Percentiles rank a stretch among this genome's conserved stretches.
Conservation (phyloP, 2,797 vertebrate species). For the Scolopax rusticola region DNA sequence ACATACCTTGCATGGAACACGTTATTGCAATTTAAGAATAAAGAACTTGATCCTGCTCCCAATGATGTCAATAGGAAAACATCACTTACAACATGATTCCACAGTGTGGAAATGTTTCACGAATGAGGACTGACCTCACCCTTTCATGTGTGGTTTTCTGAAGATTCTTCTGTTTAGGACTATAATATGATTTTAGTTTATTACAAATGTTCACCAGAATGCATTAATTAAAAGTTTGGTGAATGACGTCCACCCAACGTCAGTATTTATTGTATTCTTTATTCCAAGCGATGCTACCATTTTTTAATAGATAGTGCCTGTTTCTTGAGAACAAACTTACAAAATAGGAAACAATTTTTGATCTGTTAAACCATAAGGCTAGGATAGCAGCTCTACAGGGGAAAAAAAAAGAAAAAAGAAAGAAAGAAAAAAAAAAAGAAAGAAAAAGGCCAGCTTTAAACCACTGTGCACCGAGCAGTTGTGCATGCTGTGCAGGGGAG, state of each 20-base stretch:
- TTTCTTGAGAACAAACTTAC: conserved; percentile 13
- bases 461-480: not conserved
- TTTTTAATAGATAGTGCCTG: not conserved
- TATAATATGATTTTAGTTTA: not conserved
- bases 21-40: conserved; percentile 43
- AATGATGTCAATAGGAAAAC: conserved; percentile 15
- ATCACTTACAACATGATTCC: not conserved
- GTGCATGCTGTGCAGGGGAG: not conserved
- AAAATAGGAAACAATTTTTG: not conserved
- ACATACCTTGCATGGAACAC: conserved; percentile 35
- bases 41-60: conserved; percentile 26
- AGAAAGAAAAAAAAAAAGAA: too few relatives aligned
- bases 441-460: not conserved
- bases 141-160: conserved; percentile 35
- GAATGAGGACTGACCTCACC: not conserved
- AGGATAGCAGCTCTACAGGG: not conserved
- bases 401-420: not conserved
- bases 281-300: not conserved
- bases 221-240: not conserved
- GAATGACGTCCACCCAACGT: not conserved
- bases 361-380: not conserved
- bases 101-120: conserved; percentile 20
- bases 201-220: conserved; percentile 6
- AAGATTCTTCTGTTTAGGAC: not conserved
- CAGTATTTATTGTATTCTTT: not conserved